Evolutionary conservation across 2,797 vertebrate species (phyloP).

Genomic region (Masticophis lateralis): DNA sequence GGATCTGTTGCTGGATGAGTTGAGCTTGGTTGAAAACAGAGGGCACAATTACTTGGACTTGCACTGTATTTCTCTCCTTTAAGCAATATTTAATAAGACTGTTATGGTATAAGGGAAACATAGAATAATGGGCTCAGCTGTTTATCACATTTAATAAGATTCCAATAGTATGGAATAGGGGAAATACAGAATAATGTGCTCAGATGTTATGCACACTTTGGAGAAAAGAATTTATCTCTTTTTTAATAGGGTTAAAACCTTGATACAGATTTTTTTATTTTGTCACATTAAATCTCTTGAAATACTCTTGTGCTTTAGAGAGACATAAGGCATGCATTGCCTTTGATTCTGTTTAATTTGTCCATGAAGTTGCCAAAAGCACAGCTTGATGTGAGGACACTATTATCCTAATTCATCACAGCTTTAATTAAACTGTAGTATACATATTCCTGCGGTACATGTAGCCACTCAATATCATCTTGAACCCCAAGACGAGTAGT

Average conservation of each 20-base stretch:
- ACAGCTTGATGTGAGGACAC: background rate
- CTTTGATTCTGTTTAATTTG: slow-evolving; percentile 33
- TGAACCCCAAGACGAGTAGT: background rate
- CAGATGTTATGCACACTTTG: slow-evolving; percentile 20
- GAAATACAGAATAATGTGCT: slow-evolving; percentile 37
- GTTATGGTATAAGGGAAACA: slow-evolving; percentile 21
- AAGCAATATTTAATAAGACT: slow-evolving; percentile 56
- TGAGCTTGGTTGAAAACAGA: background rate
- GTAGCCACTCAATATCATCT: background rate
- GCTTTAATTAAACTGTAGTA: slow-evolving; percentile 36
- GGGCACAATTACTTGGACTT: slow-evolving; percentile 24
- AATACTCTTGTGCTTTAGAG: slow-evolving; percentile 16
- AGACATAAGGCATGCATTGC: background rate
- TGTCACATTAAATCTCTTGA: slow-evolving; percentile 16
- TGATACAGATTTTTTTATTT: slow-evolving; percentile 28
- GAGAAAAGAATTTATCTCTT: slow-evolving; percentile 64
- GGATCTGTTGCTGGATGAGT: background rate
- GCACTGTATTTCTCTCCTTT: slow-evolving; percentile 44
- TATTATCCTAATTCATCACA: slow-evolving; percentile 22
- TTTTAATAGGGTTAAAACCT: slow-evolving; percentile 30
- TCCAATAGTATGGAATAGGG: background rate
- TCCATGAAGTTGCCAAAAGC: background rate
- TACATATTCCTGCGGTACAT: slow-evolving; percentile 16
- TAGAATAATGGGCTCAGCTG: slow-evolving; percentile 7
- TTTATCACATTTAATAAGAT: slow-evolving; percentile 48